These are phyloP conservation scores for Cheirogaleus major DNA, from an alignment of 2,797 vertebrate genomes.

Conservation along the genomic window DNA sequence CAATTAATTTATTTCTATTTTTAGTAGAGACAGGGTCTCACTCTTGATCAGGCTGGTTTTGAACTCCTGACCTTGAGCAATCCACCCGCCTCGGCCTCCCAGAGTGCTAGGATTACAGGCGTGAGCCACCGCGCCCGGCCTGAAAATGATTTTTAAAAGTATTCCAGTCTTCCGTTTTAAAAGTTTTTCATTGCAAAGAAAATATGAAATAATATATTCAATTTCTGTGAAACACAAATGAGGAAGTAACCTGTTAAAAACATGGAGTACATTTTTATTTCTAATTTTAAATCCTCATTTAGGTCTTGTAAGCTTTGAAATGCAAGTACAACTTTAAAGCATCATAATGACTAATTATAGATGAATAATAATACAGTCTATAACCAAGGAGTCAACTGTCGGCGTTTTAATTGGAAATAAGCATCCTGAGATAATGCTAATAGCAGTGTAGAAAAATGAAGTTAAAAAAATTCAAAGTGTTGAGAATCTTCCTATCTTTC, in stretches of 20 bases:
- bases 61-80: too few species aligned
- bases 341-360: constrained; percentile 70
- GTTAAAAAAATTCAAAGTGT: constrained; percentile 17
- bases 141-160: constrained; percentile 28
- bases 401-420: constrained; percentile 61
- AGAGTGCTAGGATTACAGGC: too few species aligned
- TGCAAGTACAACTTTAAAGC: constrained; percentile 61
- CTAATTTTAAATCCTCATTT: constrained; percentile 65
- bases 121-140: too few species aligned
- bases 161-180: background rate
- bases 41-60: too few species aligned
- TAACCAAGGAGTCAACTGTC: constrained; percentile 38
- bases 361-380: constrained; percentile 59
- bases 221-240: constrained; percentile 28
- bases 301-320: constrained; percentile 66
- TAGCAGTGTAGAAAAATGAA: constrained; percentile 74
- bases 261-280: constrained; percentile 39
- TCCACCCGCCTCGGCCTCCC: too few species aligned
- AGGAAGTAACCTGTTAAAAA: constrained; percentile 36
- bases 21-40: too few species aligned
- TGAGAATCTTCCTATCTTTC: constrained; percentile 44
- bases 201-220: constrained; percentile 1
- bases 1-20: too few species aligned
- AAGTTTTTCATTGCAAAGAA: constrained; percentile 37
- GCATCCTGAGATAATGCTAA: constrained; percentile 70